Conservation (phyloP, 2,797 vertebrate species). For the Galagoides demidoff region DNA sequence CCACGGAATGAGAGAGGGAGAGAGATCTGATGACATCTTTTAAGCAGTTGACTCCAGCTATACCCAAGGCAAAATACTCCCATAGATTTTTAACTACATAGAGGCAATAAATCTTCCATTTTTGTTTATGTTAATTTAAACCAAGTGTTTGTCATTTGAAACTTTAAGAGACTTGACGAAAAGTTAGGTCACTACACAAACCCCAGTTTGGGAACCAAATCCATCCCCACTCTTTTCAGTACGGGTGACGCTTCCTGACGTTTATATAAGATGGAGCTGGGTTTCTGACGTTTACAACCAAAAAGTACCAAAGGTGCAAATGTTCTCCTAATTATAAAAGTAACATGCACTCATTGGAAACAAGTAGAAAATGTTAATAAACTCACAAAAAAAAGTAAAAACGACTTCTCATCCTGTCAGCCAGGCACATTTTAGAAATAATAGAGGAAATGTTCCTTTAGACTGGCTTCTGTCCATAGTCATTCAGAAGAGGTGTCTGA, state of each 20-base stretch:
- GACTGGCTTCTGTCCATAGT: background rate
- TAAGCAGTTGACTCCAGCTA: background rate
- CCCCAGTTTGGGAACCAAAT: background rate
- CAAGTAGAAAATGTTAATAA: background rate
- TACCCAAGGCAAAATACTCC: background rate
- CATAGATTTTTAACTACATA: background rate
- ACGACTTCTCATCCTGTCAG: background rate
- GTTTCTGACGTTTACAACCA: background rate
- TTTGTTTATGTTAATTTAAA: background rate
- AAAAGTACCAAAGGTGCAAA: background rate
- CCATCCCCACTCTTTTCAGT: background rate
- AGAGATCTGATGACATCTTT: background rate
- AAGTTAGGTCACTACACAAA: background rate
- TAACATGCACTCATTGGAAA: background rate
- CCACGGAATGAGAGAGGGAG: background rate
- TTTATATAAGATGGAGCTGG: background rate
- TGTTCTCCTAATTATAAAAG: background rate
- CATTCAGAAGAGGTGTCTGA: background rate
- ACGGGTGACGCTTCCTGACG: background rate
- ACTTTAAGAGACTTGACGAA: background rate
- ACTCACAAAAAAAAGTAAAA: conserved; percentile 30
- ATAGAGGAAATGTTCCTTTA: background rate
- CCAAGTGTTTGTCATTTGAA: background rate
- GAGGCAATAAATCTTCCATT: background rate
- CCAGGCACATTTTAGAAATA: background rate